phyloP scores from a whole-genome alignment of 92 coral and sea anemone genomes.

The Palythoa heliodiscus region DNA sequence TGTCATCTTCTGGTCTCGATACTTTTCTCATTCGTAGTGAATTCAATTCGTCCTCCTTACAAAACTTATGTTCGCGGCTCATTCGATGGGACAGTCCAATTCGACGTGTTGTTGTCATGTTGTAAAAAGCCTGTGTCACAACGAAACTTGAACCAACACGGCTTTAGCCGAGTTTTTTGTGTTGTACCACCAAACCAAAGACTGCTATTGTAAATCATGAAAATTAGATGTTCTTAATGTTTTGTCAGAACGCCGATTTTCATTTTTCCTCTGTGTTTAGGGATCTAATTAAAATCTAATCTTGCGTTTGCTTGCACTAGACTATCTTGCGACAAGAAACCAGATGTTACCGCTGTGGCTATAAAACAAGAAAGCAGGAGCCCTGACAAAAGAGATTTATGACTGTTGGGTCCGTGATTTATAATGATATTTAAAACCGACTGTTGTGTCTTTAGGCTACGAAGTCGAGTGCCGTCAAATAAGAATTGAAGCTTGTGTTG shows the following conservation, averaged over 20 bases:
- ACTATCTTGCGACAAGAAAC: neutral
- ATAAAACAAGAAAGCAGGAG: too few species aligned
- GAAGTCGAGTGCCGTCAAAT: neutral
- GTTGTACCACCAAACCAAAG: neutral
- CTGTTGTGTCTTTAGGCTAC: neutral
- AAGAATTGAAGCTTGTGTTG: neutral
- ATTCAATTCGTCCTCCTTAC: constrained; percentile 18
- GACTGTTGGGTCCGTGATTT: neutral
- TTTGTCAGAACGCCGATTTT: neutral
- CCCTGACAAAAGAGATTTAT: neutral
- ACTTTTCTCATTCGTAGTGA: neutral
- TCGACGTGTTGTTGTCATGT: constrained; percentile 36
- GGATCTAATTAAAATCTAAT: neutral
- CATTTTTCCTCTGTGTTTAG: neutral
- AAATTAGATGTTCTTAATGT: neutral
- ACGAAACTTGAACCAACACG: too few species aligned
- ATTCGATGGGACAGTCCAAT: constrained; percentile 32
- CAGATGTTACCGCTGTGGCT: neutral
- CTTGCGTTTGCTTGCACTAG: neutral
- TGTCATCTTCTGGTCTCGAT: constrained; percentile 39
- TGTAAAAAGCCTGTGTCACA: neutral
- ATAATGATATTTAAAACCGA: neutral
- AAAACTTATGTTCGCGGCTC: constrained; percentile 14
- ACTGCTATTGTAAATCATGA: neutral
- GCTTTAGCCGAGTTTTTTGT: neutral